These are phyloP conservation scores for Progne subis DNA, from an alignment of 2,113 vertebrate genomes.

Conservation along the genomic window DNA sequence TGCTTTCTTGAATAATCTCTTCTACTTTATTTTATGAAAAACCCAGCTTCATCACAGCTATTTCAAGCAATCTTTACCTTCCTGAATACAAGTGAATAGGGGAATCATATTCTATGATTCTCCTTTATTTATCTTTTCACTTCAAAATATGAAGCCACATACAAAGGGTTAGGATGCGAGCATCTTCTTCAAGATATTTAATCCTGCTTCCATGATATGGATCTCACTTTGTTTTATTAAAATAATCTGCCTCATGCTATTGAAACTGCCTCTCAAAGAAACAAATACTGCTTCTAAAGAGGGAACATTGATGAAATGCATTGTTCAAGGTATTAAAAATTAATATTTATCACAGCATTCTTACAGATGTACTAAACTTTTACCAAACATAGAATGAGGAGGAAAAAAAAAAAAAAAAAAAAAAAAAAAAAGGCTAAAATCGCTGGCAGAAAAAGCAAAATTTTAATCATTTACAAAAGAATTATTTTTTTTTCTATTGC, in stretches of 20 bases:
- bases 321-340: background rate
- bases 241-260: background rate
- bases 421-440: background rate
- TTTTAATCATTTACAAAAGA: background rate
- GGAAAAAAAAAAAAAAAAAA: background rate
- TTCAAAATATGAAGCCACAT: background rate
- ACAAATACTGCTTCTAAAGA: background rate
- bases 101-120: background rate
- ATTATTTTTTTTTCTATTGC: background rate
- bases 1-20: slow-evolving; percentile 3
- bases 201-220: background rate
- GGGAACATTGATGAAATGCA: background rate
- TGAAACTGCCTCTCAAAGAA: background rate
- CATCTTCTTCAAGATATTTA: background rate
- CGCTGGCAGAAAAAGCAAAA: background rate
- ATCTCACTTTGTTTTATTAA: slow-evolving; percentile 3
- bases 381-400: background rate
- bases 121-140: background rate
- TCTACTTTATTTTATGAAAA: background rate
- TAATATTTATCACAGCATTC: background rate
- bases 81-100: background rate
- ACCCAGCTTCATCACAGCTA: background rate
- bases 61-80: background rate
- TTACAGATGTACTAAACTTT: background rate
- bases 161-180: background rate